Percentiles rank a stretch among this genome's conserved stretches.
These are phyloP conservation scores for Chloebia gouldiae DNA, from an alignment of 2,113 vertebrate species.

Conservation along the genomic window DNA sequence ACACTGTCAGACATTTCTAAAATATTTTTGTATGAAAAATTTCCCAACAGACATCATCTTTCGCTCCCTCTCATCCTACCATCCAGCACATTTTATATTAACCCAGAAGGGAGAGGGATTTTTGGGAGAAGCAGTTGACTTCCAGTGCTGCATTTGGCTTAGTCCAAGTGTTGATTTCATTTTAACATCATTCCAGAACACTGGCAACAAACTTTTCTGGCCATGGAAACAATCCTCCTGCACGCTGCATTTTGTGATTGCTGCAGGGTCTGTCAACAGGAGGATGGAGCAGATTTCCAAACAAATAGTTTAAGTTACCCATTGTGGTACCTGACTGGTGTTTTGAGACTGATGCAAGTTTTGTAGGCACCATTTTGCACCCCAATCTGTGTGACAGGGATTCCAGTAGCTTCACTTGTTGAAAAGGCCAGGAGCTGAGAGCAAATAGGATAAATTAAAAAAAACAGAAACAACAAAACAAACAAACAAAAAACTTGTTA, in stretches of 20 bases:
- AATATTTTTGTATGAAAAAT: not conserved
- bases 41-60: not conserved
- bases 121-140: not conserved
- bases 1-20: rapidly evolving
- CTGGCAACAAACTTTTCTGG: not conserved
- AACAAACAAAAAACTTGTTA: rapidly evolving
- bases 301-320: not conserved
- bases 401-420: not conserved
- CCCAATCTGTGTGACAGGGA: not conserved
- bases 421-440: not conserved
- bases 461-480: no score
- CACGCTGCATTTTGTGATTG: rapidly evolving
- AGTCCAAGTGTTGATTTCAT: not conserved
- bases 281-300: not conserved
- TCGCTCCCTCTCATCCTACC: not conserved
- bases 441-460: not conserved
- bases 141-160: not conserved
- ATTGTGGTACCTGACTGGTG: rapidly evolving
- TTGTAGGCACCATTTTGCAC: not conserved
- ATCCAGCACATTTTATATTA: not conserved
- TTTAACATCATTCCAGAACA: not conserved
- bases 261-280: not conserved
- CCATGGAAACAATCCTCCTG: not conserved
- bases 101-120: not conserved
- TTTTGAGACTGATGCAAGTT: not conserved